Evolutionary conservation across 2,797 vertebrate genomes (phyloP).

Genomic region (Synaphobranchus kaupii): DNA sequence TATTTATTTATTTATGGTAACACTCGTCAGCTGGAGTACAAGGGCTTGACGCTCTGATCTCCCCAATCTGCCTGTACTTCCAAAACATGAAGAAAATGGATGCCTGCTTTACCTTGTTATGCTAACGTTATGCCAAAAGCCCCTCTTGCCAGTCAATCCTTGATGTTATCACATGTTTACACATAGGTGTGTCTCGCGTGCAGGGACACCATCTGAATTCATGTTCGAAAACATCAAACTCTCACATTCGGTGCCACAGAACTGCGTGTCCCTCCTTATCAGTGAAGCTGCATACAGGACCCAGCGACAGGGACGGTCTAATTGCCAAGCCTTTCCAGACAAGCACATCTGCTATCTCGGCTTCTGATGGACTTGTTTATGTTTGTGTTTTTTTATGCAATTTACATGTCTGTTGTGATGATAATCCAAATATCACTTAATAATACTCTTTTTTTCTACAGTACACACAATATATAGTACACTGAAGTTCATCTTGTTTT

Average conservation of each 20-base stretch:
- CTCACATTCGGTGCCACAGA: neutral
- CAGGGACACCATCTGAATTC: neutral
- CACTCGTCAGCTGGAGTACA: neutral
- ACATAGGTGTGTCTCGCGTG: neutral
- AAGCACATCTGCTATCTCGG: neutral
- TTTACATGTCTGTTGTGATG: neutral
- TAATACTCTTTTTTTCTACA: constrained; percentile 22
- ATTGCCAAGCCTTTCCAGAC: constrained; percentile 6
- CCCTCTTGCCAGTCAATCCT: neutral
- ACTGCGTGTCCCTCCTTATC: neutral
- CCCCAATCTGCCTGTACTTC: neutral
- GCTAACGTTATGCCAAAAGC: constrained; percentile 24
- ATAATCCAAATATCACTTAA: neutral
- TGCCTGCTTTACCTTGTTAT: constrained; percentile 13
- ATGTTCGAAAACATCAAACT: neutral
- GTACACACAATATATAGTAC: constrained; percentile 3
- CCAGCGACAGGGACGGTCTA: neutral
- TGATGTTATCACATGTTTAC: constrained; percentile 16
- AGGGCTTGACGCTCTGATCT: neutral
- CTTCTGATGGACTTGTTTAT: constrained; percentile 7
- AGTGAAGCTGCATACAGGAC: neutral
- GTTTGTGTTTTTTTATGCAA: neutral
- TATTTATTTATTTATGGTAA: constrained; percentile 7
- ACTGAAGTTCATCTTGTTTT: neutral
- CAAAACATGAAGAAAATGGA: constrained; percentile 18